phyloP scores from a whole-genome alignment of 2,113 vertebrate genomes.

The Bufo gargarizans region DNA sequence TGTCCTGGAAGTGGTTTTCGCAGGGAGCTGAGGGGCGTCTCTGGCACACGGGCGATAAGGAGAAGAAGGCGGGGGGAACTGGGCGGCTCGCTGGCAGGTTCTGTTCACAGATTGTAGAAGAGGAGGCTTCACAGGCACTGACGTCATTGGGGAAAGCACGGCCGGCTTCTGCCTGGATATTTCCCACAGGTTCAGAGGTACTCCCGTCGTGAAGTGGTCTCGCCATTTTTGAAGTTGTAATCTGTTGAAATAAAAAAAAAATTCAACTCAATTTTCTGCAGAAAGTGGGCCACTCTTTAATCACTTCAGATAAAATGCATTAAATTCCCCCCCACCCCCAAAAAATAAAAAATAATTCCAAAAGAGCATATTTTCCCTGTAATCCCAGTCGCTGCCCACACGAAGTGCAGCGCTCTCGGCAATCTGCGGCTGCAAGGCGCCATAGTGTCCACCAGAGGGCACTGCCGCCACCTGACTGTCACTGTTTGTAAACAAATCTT shows the following conservation, averaged over 20 bases:
- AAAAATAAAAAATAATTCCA: too few species aligned
- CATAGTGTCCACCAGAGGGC: constrained; percentile 62
- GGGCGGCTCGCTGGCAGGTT: constrained; percentile 34
- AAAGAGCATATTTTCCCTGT: neutral
- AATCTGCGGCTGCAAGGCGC: neutral
- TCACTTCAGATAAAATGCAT: too few species aligned
- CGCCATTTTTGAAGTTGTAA: constrained; percentile 57
- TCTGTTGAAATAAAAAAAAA: constrained; percentile 24
- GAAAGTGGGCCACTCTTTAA: too few species aligned
- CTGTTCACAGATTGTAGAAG: constrained; percentile 32
- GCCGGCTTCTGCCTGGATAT: constrained; percentile 36
- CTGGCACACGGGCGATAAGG: constrained; percentile 5
- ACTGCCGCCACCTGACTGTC: constrained; percentile 55
- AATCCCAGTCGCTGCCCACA: neutral
- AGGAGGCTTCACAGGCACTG: constrained; percentile 35
- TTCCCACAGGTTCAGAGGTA: constrained; percentile 48
- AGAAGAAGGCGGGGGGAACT: neutral
- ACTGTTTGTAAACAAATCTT: constrained; percentile 75
- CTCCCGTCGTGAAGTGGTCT: constrained; percentile 59
- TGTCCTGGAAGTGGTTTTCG: constrained; percentile 10
- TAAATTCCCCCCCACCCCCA: too few species aligned
- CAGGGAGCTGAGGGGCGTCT: neutral
- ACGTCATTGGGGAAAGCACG: constrained; percentile 49
- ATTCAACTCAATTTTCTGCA: too few species aligned
- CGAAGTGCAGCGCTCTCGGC: neutral